A percentile compares a stretch with the other conserved stretches of the same genome.
Conservation (phyloP, 2,113 vertebrate genomes). For the Nerophis ophidion region DNA sequence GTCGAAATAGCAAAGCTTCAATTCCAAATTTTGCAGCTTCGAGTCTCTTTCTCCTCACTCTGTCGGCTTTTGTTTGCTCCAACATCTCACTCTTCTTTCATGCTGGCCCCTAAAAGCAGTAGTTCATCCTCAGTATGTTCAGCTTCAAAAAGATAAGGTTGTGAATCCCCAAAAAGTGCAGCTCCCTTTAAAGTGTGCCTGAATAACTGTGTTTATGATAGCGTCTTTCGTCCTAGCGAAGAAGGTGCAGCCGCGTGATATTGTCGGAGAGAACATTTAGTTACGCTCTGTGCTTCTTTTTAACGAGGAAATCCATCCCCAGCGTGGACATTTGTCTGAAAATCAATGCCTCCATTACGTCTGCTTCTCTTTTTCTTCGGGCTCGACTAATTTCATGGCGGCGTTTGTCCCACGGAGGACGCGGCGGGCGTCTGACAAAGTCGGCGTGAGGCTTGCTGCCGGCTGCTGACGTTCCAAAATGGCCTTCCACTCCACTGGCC, state of each 20-base stretch:
- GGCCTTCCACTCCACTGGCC: no score
- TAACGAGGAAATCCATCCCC: slow-evolving; percentile 42
- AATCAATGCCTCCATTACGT: slow-evolving; percentile 61
- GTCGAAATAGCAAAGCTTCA: no score
- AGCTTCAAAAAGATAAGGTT: no score
- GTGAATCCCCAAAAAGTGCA: no score
- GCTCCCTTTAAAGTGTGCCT: no score
- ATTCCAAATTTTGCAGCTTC: no score
- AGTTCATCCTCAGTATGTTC: no score
- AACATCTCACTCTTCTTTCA: no score
- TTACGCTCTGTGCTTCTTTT: slow-evolving; percentile 34
- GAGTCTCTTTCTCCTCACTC: no score
- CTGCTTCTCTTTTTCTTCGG: slow-evolving; percentile 50
- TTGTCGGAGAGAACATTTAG: slow-evolving; percentile 30
- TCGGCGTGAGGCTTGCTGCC: slow-evolving; percentile 21
- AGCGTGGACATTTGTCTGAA: slow-evolving; percentile 30
- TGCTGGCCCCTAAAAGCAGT: no score
- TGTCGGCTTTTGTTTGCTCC: no score
- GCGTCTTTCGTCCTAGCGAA: background rate
- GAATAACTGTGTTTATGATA: background rate
- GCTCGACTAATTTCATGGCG: slow-evolving; percentile 48
- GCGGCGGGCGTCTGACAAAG: slow-evolving; percentile 41
- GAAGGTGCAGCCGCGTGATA: slow-evolving; percentile 1
- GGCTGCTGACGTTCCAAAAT: no score
- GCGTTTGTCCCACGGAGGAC: slow-evolving; percentile 26